Evolutionary conservation across 2,888 invertebrate species (phyloP), one percentile per base, ranked within the genome.

Genomic region (Vanessa cardui): DNA sequence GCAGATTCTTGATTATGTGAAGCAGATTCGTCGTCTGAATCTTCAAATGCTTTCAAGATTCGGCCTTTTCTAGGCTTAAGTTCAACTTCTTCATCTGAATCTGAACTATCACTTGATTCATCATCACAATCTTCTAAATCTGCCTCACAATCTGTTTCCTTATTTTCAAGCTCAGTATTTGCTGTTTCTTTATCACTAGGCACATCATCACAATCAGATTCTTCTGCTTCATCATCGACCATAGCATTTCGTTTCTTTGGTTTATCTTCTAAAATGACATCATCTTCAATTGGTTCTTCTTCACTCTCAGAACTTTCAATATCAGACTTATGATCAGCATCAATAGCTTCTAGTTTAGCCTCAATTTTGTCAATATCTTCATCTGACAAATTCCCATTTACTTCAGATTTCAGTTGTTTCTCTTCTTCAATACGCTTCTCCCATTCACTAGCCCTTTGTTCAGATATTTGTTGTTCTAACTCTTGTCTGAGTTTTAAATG

Each of bases 371-470:
- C 90, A 49, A 92, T 85, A 70, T 90, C 87, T 66, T 90, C 86
- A 79, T 84, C 88, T 8, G 83, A 85, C 16, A 76, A 78, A 52
- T 93, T 89, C 15, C 82, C 84, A 31, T 88, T 83, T 58, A 91
- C 82, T 75, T 92, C 86, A 62, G 86, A 82, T 64, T 94, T 92
- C 15, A 89, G 83, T 71, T 85, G 83, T 68, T 86, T 89, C 64
- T 89, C 91, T 52, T 87, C 85, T 75, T 95, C 94, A 39, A 94
- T 87, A 61, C 95, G 94, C 76, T 95, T 94, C 65, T 94, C 93
- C 94, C 97, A 94, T 75, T 96, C 95, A 68, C 95, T 92, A 49
- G 95, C 94, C 61, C 97, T 91, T 77, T 95, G 95, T 72, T 94
- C 93, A 3, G 94, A 94, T 79, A 98, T 97, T 84, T 96, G 92